Conservation (phyloP, 1,140 invertebrate species). For the Musca vetustissima region DNA sequence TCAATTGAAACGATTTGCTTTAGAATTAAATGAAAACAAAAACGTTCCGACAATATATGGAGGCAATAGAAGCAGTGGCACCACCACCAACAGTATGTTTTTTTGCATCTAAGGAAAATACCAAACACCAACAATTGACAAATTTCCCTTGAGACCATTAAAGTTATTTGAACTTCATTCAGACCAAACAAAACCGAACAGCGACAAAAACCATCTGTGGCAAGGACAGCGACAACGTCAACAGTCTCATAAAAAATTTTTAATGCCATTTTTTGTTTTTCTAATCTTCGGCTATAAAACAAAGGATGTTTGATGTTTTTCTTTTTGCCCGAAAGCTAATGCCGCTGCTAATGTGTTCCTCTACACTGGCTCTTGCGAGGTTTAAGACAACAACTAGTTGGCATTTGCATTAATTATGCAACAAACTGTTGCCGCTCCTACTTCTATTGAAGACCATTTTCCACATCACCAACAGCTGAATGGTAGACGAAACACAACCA, state of each 20-base stretch:
- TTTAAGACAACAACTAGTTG: not conserved
- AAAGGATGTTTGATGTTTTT: too few species aligned
- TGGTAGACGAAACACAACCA: too few species aligned
- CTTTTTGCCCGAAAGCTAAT: too few species aligned
- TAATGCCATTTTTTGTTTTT: constrained; percentile 19
- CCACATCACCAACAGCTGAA: too few species aligned
- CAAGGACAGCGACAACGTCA: too few species aligned
- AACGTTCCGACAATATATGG: not conserved
- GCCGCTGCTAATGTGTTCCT: too few species aligned
- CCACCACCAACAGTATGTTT: not conserved
- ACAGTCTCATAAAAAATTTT: constrained; percentile 7
- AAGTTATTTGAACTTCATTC: constrained; percentile 21
- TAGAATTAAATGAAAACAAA: not conserved
- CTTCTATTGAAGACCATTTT: too few species aligned
- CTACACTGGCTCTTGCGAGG: not conserved
- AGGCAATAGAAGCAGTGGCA: not conserved
- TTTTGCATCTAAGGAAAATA: too few species aligned
- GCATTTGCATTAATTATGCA: constrained; percentile 25
- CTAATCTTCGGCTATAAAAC: constrained; percentile 3
- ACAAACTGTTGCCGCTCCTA: constrained; percentile 1
- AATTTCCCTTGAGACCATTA: constrained; percentile 22
- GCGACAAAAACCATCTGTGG: not conserved
- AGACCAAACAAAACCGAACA: not conserved
- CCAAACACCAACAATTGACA: not conserved
- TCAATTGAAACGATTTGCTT: constrained; percentile 13